Percentiles rank a stretch among this genome's conserved stretches.
phyloP scores from a whole-genome alignment of 2,888 invertebrate species.

The Lydus trimaculatus region DNA sequence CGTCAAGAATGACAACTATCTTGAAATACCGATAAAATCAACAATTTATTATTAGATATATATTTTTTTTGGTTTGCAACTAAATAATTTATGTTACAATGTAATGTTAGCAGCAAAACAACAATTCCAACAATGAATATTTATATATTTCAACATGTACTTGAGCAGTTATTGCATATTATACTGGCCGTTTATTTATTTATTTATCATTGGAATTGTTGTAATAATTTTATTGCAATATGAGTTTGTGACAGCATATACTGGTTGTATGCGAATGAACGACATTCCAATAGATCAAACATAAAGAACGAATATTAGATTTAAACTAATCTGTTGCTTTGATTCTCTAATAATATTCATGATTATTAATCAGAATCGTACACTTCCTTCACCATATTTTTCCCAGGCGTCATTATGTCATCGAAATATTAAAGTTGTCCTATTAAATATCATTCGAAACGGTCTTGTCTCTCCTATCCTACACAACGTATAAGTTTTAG shows the following conservation, averaged over 20 bases:
- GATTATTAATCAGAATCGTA: neutral
- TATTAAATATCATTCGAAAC: constrained; percentile 1
- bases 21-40: neutral
- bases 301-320: no score
- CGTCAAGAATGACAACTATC: neutral
- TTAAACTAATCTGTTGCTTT: neutral
- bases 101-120: neutral
- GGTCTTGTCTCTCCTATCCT: neutral
- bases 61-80: neutral
- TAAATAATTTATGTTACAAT: neutral
- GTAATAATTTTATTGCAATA: neutral
- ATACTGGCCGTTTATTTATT: neutral
- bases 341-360: neutral
- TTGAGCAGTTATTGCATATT: neutral
- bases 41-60: neutral
- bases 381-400: neutral
- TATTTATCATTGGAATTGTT: constrained; percentile 1
- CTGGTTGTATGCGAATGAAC: neutral
- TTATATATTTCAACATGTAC: neutral
- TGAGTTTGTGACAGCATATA: neutral
- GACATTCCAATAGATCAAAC: neutral
- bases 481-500: no score
- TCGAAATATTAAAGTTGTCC: constrained; percentile 2
- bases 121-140: constrained; percentile 1
- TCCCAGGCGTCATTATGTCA: neutral